These are phyloP conservation scores for Tympanuchus pallidicinctus DNA, from an alignment of 2,113 vertebrate species.

Conservation along the genomic window DNA sequence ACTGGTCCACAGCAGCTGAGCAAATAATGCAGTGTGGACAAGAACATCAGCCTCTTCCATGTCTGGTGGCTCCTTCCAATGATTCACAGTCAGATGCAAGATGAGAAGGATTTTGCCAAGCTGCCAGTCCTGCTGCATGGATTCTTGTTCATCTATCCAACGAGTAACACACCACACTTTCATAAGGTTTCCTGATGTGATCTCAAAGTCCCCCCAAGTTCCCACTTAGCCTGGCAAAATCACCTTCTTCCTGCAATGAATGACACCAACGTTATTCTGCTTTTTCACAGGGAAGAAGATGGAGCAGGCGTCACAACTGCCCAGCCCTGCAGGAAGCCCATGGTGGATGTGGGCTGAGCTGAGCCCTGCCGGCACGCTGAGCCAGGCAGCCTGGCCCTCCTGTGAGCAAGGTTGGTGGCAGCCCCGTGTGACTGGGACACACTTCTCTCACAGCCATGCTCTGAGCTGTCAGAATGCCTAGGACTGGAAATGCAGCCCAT, in stretches of 20 bases:
- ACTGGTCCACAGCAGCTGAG: conserved; percentile 4
- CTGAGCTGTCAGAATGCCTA: conserved; percentile 8
- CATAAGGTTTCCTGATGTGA: neutral
- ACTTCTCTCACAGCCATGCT: neutral
- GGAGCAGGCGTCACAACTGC: fast-evolving
- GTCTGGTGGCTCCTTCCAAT: neutral
- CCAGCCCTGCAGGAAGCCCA: neutral
- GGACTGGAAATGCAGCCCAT: neutral
- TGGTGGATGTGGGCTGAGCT: neutral
- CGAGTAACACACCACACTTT: neutral
- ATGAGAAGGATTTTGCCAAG: neutral
- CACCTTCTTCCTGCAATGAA: neutral
- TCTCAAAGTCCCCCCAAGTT: neutral
- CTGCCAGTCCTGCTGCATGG: neutral
- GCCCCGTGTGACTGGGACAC: neutral
- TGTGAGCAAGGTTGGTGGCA: neutral
- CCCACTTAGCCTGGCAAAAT: neutral
- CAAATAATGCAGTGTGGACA: neutral
- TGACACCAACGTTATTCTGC: neutral
- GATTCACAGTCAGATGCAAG: neutral
- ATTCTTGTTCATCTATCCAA: neutral
- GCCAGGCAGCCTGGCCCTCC: neutral
- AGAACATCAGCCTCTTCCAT: neutral
- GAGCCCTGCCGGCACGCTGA: fast-evolving
- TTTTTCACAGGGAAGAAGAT: neutral